These are phyloP conservation scores for Forbesichthys papilliferus DNA, from an alignment of 2,113 vertebrate species.

Conservation along the genomic window DNA sequence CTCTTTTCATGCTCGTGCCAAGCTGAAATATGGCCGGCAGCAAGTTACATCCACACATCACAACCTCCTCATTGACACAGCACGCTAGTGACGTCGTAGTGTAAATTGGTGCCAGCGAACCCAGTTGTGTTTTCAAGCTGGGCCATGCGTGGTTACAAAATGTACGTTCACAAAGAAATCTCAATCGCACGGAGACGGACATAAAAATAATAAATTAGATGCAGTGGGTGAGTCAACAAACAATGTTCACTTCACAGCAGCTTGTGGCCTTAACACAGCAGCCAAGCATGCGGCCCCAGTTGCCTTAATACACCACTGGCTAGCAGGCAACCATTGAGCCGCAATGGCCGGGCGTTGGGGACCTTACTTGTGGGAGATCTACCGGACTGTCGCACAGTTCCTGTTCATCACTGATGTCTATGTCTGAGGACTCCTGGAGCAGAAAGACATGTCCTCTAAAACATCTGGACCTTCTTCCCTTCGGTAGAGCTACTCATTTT, in stretches of 20 bases:
- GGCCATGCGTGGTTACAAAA: no score
- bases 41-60: conserved; percentile 2
- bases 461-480: conserved; percentile 1
- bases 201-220: no score
- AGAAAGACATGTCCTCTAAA: conserved; percentile 50
- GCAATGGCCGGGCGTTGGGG: not conserved
- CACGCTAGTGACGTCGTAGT: not conserved
- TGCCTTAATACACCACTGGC: conserved; percentile 6
- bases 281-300: not conserved
- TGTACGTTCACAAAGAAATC: conserved; percentile 25
- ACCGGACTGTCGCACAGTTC: conserved; percentile 54
- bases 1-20: conserved; percentile 15
- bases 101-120: not conserved
- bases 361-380: conserved; percentile 69
- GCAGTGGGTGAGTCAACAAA: not conserved
- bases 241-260: conserved; percentile 32
- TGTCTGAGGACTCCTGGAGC: conserved; percentile 67
- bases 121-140: not conserved
- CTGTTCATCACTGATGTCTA: conserved; percentile 61
- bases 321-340: not conserved
- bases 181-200: not conserved
- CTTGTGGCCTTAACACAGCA: conserved; percentile 21
- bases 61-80: conserved; percentile 12
- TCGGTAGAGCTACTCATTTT: not conserved
- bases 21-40: not conserved